Evolutionary conservation across 2,113 vertebrate genomes (phyloP), one percentile per base, ranked within the genome.

Genomic region (human (Homo sapiens)): DNA sequence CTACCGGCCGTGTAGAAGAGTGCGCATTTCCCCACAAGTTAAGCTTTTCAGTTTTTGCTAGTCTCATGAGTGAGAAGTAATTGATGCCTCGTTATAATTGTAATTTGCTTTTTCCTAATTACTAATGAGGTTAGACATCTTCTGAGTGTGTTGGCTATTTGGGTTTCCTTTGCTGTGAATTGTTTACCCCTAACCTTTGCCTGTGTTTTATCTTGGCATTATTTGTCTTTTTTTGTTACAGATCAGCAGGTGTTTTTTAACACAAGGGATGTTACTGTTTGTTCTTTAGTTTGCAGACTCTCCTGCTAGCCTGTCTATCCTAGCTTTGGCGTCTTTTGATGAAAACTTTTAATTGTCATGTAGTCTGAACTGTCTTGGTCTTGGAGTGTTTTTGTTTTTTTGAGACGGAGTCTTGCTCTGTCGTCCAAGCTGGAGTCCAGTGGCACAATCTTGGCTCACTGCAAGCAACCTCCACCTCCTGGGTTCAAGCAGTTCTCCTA

Each of bases 101-200:
- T 89, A 48, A 81, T 80, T 87, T 93, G 23, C 48, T 66, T 97
- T 93, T 89, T 64, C 68, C 30, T 84, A 64, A 45, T 83, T 55
- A 75, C 35, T 87, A 1, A 27, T 61, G 43, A 84, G 38, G 8
- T 45, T 40, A 68, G 6, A 20, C 23, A 43, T 92, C 40, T 93
- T 93, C 93, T 52, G 79, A 61, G 7, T 59, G 11, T 73, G 8
- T 57, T 66, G 25, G 66, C 59, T 75, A 0, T 75, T n/a, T 94
- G 73, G 22, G 5, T 89, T 95, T 96, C 59, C 66, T 97, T 94
- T 83, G 55, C n/a, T 78, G 8, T 90, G 88, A 92, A 27, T 64
- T 90, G 61, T 73, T 92, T n/a, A 45, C 32, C 22, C 9, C 16
- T 92, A 0, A 86, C 55, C 72, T 83, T 96, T 97, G 35, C 75